Evolutionary conservation across 2,113 vertebrate species (phyloP).

Genomic region (Dinomys branickii): DNA sequence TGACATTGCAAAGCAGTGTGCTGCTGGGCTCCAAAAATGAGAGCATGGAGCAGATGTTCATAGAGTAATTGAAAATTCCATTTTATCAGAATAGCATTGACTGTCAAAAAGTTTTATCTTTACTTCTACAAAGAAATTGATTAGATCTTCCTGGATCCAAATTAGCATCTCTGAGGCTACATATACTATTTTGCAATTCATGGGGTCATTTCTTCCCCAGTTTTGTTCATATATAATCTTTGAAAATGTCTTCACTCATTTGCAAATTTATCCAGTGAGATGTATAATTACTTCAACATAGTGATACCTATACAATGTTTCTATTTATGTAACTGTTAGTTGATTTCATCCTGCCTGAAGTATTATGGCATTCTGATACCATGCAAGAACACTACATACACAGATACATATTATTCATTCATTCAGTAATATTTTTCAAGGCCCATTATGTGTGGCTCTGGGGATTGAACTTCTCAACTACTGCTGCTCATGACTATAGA

Average conservation of each 20-base stretch:
- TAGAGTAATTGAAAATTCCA: constrained; percentile 89
- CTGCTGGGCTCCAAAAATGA: constrained; percentile 75
- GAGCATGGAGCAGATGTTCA: constrained; percentile 85
- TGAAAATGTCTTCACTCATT: constrained; percentile 75
- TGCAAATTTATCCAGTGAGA: constrained; percentile 67
- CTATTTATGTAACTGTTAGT: constrained; percentile 1
- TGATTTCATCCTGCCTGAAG: constrained; percentile 71
- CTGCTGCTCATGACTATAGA: constrained; percentile 39
- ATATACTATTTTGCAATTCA: constrained; percentile 87
- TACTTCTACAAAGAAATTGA: constrained; percentile 89
- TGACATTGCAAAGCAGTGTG: constrained; percentile 68
- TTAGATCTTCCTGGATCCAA: constrained; percentile 86
- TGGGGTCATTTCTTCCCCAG: constrained; percentile 82
- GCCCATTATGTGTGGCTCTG: not conserved
- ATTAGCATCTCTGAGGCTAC: constrained; percentile 88
- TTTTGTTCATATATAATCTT: constrained; percentile 79
- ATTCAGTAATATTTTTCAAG: constrained; percentile 37
- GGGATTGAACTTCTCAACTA: constrained; percentile 67
- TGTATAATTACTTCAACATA: constrained; percentile 68
- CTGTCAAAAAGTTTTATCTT: constrained; percentile 91
- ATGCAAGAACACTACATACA: not conserved
- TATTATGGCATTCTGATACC: constrained; percentile 12
- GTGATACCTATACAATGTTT: not conserved
- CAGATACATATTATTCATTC: not conserved
- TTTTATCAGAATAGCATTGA: constrained; percentile 89